phyloP scores from a whole-genome alignment of 2,113 vertebrate genomes.

The Ciconia boyciana region DNA sequence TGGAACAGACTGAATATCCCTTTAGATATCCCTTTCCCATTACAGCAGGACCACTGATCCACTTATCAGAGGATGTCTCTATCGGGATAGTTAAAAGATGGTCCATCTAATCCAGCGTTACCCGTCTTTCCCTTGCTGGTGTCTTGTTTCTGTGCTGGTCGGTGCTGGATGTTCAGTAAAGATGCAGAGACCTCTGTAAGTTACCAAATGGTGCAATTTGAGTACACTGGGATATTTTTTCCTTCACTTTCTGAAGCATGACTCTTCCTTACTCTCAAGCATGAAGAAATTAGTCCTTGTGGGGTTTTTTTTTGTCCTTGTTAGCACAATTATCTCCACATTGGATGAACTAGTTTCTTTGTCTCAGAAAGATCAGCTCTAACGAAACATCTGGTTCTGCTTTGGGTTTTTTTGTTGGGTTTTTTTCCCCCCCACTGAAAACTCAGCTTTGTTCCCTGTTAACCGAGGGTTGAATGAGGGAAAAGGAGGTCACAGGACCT shows the following conservation, averaged over 20 bases:
- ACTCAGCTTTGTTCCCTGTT: not conserved
- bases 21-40: rapidly evolving
- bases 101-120: not conserved
- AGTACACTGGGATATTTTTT: not conserved
- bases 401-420: not conserved
- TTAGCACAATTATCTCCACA: not conserved
- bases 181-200: not conserved
- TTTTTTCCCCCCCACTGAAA: not conserved
- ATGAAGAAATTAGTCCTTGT: not conserved
- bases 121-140: not conserved
- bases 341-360: not conserved
- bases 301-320: not conserved
- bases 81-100: not conserved
- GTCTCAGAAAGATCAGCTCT: not conserved
- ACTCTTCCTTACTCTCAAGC: not conserved
- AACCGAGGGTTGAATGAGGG: not conserved
- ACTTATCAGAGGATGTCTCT: not conserved
- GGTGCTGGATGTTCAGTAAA: not conserved
- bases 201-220: not conserved
- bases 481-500: not conserved
- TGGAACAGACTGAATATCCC: not conserved
- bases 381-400: slow-evolving; percentile 5
- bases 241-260: not conserved
- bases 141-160: not conserved
- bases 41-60: not conserved